These are phyloP conservation scores for Muschampia plurimacula DNA, from an alignment of 2,888 invertebrate genomes.

Conservation along the genomic window DNA sequence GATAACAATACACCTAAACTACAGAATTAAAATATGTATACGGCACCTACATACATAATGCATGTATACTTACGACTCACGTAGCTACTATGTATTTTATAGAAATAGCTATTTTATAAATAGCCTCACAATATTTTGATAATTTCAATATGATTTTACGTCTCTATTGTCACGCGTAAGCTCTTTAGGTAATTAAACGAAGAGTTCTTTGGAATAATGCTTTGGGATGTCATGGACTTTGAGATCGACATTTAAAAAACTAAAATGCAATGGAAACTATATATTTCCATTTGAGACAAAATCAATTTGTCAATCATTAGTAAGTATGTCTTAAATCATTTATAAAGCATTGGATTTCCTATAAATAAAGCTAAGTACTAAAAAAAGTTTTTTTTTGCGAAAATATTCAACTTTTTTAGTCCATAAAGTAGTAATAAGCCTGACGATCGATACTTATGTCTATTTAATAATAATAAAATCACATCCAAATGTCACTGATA, in stretches of 20 bases:
- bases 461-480: not conserved
- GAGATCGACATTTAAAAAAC: constrained; percentile 26
- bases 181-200: constrained; percentile 50
- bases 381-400: not conserved
- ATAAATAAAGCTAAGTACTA: not conserved
- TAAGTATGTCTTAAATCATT: not conserved
- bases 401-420: not conserved
- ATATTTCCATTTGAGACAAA: not conserved
- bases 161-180: constrained; percentile 77
- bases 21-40: constrained; percentile 31
- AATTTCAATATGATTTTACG: constrained; percentile 42
- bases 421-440: not conserved
- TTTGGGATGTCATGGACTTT: constrained; percentile 37
- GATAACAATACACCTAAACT: constrained; percentile 23
- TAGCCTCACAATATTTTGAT: constrained; percentile 24
- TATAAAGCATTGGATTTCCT: not conserved
- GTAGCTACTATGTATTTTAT: constrained; percentile 32
- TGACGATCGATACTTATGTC: not conserved
- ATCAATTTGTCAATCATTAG: not conserved
- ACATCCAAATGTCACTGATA: constrained; percentile 21
- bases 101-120: constrained; percentile 26
- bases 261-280: not conserved
- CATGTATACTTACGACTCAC: constrained; percentile 33
- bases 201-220: constrained; percentile 38
- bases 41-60: too few species aligned